Base-by-base conservation (phyloP, 1,140 invertebrate genomes). In the Coboldia fuscipes region DNA sequence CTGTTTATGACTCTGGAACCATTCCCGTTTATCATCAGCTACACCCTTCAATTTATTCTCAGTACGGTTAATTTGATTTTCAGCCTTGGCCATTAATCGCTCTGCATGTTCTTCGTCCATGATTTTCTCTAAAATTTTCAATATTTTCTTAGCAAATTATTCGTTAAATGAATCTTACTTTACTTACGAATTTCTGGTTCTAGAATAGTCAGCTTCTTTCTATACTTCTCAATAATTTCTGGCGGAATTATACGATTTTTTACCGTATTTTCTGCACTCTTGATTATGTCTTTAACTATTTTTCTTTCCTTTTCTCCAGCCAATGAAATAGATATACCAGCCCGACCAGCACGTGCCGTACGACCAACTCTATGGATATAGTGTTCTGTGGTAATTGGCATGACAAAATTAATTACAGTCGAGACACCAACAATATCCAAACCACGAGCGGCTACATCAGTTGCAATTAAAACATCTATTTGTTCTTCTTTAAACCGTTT, bases 351-450 rank as follows among this genome's bases (percentile, higher is more conserved):
- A 54, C 93, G 66, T 5, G 93, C 92, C 9, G 93, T 98, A 45
- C 93, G 58, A 23, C 90, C 90, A 14, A 94, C 74, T 52, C 73
- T 65, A 47, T 98, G 93, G 51, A 97, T 88, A 47, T 97, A 97
- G 57, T 94, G 88, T 49, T 96, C 83, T 8, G 94, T 56, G 0
- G 84, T 86, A 14, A 77, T 74, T 3, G 93, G 93, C 76, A 97
- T 78, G 0, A 85, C 75, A 54, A 92, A 96, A 59, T 97, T 97
- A 26, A 98, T 84, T 3, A 96, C 90, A 23, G 89, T 97, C 61
- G 90, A 83, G 1, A 98, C 89, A 6, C 85, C 88, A 30, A 79
- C 72, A 44, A 98, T 97, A 58, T 98, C 93, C 18, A 98, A 63
- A 57, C 93, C 93, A 57, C 93, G 64, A 18, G 93, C 89, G 6